Conservation (phyloP, 2,797 vertebrate species). For the Urocyon cinereoargenteus region DNA sequence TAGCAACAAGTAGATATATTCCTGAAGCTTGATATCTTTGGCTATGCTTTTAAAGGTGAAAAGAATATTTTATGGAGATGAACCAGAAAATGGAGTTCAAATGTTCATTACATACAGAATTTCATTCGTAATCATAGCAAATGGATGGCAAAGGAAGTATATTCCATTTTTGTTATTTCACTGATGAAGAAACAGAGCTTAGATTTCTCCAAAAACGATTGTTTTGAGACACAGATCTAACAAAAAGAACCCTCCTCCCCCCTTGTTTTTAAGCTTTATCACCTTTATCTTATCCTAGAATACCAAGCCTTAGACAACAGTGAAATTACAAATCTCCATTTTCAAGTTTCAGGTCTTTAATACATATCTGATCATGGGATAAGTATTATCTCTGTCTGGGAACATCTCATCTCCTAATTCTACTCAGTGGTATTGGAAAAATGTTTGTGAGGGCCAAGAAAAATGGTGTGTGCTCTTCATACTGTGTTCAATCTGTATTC, state of each 20-base stretch:
- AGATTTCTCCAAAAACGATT: background rate
- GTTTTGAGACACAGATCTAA: background rate
- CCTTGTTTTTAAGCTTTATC: background rate
- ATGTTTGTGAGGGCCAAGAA: background rate
- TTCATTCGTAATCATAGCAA: background rate
- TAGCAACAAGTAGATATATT: background rate
- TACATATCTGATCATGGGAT: background rate
- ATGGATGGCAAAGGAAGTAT: background rate
- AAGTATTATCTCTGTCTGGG: background rate
- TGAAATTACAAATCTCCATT: background rate
- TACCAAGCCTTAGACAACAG: background rate
- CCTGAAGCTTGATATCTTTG: background rate
- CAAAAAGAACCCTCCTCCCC: background rate
- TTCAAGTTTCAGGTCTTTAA: background rate
- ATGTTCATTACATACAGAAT: background rate
- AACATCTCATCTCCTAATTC: background rate
- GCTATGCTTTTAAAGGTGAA: background rate
- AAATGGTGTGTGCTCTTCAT: background rate
- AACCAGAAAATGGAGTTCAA: background rate
- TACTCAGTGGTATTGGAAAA: background rate
- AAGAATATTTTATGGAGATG: background rate
- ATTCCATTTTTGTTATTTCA: background rate
- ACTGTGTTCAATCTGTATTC: background rate
- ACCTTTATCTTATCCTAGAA: background rate
- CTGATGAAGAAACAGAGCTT: background rate